A percentile compares a stretch with the other conserved stretches of the same genome.
phyloP scores from a whole-genome alignment of 2,888 invertebrate species.

The Notodonta dromedarius region DNA sequence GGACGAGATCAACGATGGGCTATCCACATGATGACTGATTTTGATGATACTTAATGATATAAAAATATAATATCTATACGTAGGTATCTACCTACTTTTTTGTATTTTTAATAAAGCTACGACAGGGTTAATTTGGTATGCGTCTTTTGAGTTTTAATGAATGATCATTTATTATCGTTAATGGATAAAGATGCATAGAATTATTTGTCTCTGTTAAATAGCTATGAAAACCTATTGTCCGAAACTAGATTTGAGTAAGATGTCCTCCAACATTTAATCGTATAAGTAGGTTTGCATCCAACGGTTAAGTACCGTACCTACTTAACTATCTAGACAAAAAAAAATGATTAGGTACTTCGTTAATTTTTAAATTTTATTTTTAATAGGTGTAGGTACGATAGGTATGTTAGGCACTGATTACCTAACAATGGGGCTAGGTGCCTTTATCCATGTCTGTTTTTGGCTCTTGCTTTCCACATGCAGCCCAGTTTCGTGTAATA shows the following conservation, averaged over 20 bases:
- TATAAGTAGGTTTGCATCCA: neutral
- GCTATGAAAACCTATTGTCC: neutral
- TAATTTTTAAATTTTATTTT: too few relatives aligned
- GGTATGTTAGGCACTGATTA: too few relatives aligned
- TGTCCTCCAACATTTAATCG: neutral
- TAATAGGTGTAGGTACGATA: too few relatives aligned
- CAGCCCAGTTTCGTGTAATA: too few relatives aligned
- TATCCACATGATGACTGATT: too few relatives aligned
- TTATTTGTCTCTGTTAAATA: neutral
- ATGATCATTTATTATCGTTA: neutral
- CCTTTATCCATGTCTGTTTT: too few relatives aligned
- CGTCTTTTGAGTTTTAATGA: constrained; percentile 1
- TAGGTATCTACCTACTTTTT: neutral
- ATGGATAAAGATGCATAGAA: neutral
- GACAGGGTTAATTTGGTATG: neutral
- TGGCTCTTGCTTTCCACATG: too few relatives aligned
- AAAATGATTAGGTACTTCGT: too few relatives aligned
- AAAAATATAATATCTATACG: too few relatives aligned
- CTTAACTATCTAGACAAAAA: neutral
- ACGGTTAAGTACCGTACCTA: neutral
- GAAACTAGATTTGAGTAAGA: neutral
- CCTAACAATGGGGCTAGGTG: too few relatives aligned
- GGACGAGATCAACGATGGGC: too few relatives aligned
- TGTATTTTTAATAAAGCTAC: neutral
- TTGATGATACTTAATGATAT: too few relatives aligned